These are phyloP conservation scores for Nymphalis polychloros DNA, from an alignment of 2,888 invertebrate species.

Conservation along the genomic window DNA sequence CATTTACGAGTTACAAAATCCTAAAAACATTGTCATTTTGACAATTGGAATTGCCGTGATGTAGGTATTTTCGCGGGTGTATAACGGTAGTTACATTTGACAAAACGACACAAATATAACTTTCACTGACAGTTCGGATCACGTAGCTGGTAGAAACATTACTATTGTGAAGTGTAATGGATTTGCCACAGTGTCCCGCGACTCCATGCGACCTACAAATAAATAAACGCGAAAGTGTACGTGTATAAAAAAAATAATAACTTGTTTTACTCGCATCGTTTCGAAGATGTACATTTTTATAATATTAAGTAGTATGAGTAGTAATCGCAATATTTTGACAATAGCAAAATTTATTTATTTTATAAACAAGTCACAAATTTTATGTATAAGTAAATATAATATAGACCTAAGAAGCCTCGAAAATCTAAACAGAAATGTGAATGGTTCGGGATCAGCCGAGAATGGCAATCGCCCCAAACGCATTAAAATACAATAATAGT, in stretches of 20 bases:
- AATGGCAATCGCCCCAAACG: too few species aligned
- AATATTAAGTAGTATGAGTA: too few species aligned
- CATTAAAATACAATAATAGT: too few species aligned
- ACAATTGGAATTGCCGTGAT: conserved; percentile 1
- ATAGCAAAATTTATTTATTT: too few species aligned
- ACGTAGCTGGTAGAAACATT: conserved; percentile 58
- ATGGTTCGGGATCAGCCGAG: too few species aligned
- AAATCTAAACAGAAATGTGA: too few species aligned
- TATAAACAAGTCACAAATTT: too few species aligned
- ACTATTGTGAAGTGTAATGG: conserved; percentile 61
- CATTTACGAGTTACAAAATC: background rate
- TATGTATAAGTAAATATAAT: too few species aligned
- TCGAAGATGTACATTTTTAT: background rate
- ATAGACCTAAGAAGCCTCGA: too few species aligned
- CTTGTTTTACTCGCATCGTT: background rate
- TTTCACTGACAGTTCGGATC: conserved; percentile 66
- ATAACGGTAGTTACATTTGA: conserved; percentile 56
- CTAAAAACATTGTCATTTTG: background rate
- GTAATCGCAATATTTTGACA: too few species aligned
- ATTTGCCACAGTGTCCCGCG: conserved; percentile 55
- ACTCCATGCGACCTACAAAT: conserved; percentile 67
- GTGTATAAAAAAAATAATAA: background rate
- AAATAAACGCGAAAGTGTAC: conserved; percentile 55
- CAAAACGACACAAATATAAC: conserved; percentile 58
- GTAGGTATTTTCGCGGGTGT: conserved; percentile 8